phyloP scores from a whole-genome alignment of 1,140 invertebrate species.

The Diuraphis noxia region DNA sequence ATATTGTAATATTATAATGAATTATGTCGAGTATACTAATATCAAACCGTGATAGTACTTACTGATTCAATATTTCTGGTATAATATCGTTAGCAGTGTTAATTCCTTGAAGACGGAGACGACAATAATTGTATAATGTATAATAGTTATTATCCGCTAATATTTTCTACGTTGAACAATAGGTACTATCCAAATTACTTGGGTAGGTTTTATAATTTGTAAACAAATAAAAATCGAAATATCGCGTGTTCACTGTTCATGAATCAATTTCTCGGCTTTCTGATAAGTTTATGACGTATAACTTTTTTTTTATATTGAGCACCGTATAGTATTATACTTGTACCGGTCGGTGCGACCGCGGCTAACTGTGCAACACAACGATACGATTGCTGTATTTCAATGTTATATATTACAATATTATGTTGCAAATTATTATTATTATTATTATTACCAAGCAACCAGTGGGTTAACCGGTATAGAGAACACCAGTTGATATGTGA shows the following conservation, averaged over 20 bases:
- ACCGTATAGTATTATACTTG: too few relatives aligned
- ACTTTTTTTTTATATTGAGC: too few relatives aligned
- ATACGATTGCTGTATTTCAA: neutral
- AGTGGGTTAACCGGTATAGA: neutral
- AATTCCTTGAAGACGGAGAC: neutral
- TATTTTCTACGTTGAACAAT: neutral
- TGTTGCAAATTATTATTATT: neutral
- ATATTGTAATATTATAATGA: neutral
- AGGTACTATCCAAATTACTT: neutral
- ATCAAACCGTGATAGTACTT: neutral
- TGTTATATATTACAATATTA: too few relatives aligned
- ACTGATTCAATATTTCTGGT: neutral
- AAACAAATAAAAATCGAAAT: neutral
- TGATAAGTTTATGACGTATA: too few relatives aligned
- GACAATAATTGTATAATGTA: neutral
- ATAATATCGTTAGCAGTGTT: neutral
- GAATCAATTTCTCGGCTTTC: neutral
- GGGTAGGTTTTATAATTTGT: too few relatives aligned
- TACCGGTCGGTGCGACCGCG: too few relatives aligned
- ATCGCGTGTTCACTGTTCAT: too few relatives aligned
- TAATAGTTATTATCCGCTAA: neutral
- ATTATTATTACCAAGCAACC: neutral
- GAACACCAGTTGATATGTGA: neutral
- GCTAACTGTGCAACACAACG: neutral
- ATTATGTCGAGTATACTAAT: neutral